These are phyloP conservation scores for Chanos chanos DNA, from an alignment of 2,797 vertebrate species.

Conservation along the genomic window DNA sequence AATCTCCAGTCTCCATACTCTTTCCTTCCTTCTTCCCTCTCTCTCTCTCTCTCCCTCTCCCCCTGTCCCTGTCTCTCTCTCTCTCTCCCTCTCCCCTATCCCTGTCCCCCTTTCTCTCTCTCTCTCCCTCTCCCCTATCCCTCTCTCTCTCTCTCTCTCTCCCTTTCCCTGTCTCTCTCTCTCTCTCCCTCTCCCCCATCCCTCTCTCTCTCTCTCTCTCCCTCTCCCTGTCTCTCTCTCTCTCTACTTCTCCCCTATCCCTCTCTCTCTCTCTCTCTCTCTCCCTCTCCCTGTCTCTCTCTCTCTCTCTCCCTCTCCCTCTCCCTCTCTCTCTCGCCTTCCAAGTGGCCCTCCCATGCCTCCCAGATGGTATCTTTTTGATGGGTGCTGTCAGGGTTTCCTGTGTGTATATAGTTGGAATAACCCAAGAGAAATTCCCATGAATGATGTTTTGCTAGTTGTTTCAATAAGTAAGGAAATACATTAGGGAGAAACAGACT, in stretches of 20 bases:
- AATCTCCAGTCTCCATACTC: not conserved
- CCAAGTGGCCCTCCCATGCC: not conserved
- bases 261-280: constrained; percentile 8
- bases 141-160: too few relatives aligned
- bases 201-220: not conserved
- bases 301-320: not conserved
- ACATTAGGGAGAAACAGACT: constrained; percentile 17
- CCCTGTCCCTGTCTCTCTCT: not conserved
- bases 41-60: not conserved
- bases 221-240: not conserved
- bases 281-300: constrained; percentile 10
- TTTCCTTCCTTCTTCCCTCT: not conserved
- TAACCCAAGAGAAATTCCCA: constrained; percentile 43
- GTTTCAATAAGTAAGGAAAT: constrained; percentile 10
- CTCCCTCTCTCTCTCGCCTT: not conserved
- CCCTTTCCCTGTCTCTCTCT: not conserved
- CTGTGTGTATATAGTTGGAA: constrained; percentile 32
- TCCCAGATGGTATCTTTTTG: constrained; percentile 43
- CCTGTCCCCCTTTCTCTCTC: too few relatives aligned
- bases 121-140: too few relatives aligned
- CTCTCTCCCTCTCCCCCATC: not conserved
- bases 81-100: not conserved
- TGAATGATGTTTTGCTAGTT: constrained; percentile 26
- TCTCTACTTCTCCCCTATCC: constrained; percentile 2
- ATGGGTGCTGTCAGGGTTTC: constrained; percentile 34